Base-by-base conservation (phyloP, 2,888 invertebrate genomes). In the Latrodectus hesperus region DNA sequence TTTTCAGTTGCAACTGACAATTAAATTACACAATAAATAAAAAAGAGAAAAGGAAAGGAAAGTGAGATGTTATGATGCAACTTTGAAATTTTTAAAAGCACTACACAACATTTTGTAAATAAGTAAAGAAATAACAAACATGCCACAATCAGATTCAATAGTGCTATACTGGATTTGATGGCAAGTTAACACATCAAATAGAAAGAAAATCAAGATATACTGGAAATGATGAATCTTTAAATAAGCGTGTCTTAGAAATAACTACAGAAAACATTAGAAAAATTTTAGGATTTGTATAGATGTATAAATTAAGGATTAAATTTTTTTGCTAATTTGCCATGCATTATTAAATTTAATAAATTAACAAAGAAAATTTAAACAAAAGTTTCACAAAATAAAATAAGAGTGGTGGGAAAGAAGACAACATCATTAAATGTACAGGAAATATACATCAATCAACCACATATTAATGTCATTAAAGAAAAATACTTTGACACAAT, bases 141-240 rank as follows among this genome's bases (percentile, higher is more conserved):
- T 86, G 86, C 86, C 86, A 86, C 86, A 86, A 86, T 86, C 81
- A 81, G 86, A 81, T 55, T 81, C 16, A 71, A 84, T 78, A 60
- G 67, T 74, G 81, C 68, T 71, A 71, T 71, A 70, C n/a, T 55
- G 70, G 76, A 77, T 77, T 71, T 64, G 71, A 68, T 60, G 76
- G 64, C 51, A 71, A 71, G 38, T 75, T 49, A 60, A 68, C 38
- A 75, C 51, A 49, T 51, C 55, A 65, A 53, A 67, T 68, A 82
- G 75, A 70, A 52, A 67, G 55, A 64, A 65, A 64, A 60, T 60
- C n/a, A 38, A 49, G 71, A 14, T 60, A 14, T 60, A n/a, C 60
- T 60, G n/a, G 67, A 17, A 68, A 68, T 68, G 8, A 26, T 26
- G 12, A 17, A 9, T 60, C n/a, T 60, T 60, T 16, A 55, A 60